Evolutionary conservation across 1,140 invertebrate genomes (phyloP), one percentile per base, ranked within the genome.

Genomic region (Brachionus rubens): DNA sequence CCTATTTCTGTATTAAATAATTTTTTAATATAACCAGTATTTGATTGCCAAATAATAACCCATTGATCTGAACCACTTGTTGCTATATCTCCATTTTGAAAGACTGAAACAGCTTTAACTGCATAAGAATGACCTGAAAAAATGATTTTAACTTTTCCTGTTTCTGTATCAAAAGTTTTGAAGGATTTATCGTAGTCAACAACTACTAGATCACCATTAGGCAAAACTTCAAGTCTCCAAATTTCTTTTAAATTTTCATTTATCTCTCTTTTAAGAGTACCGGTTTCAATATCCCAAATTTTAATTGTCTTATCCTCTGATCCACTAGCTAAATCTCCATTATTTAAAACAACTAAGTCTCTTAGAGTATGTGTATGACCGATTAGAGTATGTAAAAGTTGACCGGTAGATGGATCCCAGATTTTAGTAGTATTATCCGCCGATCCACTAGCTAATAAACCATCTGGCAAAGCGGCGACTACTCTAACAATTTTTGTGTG

Each of bases 241-340:
- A 59, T 59, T 16, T 36, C 30, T 16, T 59, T 59, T 33, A 59
- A 59, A 19, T 19, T 36, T 6, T n/a, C n/a, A 36, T 59, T 59
- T 6, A 59, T 19, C 4, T 59, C 54, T 9, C 36, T n/a, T 59
- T 59, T 59, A n/a, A 59, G 36, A 9, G 10, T 33, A 33, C n/a
- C 28, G 33, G 54, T 59, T 59, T 59, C 14, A 36, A 59, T 98
- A 83, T 99, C 94, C 65, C 65, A 70, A 33, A 70, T 47, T 70
- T 50, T 70, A 6, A 70, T 47, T 6, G 43, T 70, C 10, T 50
- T 47, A 70, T 70, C 65, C 19, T 70, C 43, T 6, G 65, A 70
- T 24, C 43, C 65, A 26, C 36, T 70, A 16, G 65, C 65, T 21
- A 70, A 50, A 47, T 48, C 21, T 19, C 65, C 65, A 33, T 46